Percentiles rank a stretch among this genome's conserved stretches.
Evolutionary conservation across 1,140 invertebrate species (phyloP).

Genomic region (Achatina immaculata): DNA sequence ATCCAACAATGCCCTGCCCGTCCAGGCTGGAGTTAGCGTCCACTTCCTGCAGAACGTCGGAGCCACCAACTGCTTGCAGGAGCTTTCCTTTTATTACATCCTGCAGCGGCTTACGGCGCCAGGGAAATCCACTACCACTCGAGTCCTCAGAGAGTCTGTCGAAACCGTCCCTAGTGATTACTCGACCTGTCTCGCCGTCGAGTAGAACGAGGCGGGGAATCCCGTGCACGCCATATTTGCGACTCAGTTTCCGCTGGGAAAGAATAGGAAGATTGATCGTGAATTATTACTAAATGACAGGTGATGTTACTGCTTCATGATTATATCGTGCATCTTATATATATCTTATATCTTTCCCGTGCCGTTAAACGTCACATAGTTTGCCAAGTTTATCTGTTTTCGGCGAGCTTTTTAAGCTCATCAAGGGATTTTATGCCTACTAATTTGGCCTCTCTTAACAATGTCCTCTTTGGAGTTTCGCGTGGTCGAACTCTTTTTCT

Average conservation of each 20-base stretch:
- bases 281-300: too few species aligned
- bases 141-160: slow-evolving; percentile 80
- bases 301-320: too few species aligned
- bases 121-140: slow-evolving; percentile 77
- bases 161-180: slow-evolving; percentile 77
- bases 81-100: slow-evolving; percentile 69
- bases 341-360: too few species aligned
- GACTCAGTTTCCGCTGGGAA: slow-evolving; percentile 62
- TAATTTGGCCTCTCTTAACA: too few species aligned
- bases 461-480: too few species aligned
- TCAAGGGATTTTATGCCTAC: too few species aligned
- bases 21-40: slow-evolving; percentile 2
- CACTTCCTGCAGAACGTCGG: background rate
- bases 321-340: too few species aligned
- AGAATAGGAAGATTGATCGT: too few species aligned
- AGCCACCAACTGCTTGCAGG: background rate
- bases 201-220: slow-evolving; percentile 77
- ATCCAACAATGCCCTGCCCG: background rate
- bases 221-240: slow-evolving; percentile 66
- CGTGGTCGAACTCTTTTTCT: too few species aligned
- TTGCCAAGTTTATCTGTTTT: too few species aligned
- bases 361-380: too few species aligned
- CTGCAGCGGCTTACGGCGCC: slow-evolving; percentile 76
- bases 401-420: too few species aligned
- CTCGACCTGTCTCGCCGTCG: slow-evolving; percentile 75